phyloP scores from a whole-genome alignment of 2,797 vertebrate genomes.

The Adrianichthys oophorus region DNA sequence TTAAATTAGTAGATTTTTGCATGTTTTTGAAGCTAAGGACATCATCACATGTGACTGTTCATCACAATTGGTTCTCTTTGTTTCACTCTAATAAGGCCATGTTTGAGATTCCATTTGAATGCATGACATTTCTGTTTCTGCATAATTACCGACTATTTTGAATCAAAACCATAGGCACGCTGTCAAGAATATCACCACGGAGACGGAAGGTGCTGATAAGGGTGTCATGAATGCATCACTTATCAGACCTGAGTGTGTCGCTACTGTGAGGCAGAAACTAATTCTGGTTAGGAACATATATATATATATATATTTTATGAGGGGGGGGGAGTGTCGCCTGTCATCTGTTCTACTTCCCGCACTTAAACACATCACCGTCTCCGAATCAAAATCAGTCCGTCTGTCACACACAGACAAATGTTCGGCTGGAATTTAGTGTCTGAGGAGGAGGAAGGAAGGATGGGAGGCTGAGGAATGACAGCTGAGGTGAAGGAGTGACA shows the following conservation, averaged over 20 bases:
- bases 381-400: constrained; percentile 67
- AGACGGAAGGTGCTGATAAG: constrained; percentile 21
- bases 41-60: constrained; percentile 4
- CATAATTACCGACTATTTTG: constrained; percentile 19
- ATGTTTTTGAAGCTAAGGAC: background rate
- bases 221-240: constrained; percentile 27
- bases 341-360: constrained; percentile 45
- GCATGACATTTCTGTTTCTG: constrained; percentile 9
- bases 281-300: constrained; percentile 57
- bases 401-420: constrained; percentile 49
- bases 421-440: constrained; percentile 18
- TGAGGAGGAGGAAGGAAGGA: constrained; percentile 8
- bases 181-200: constrained; percentile 8
- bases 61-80: constrained; percentile 1
- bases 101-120: constrained; percentile 20
- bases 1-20: too few relatives aligned
- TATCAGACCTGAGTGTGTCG: constrained; percentile 23
- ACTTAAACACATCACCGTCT: constrained; percentile 54
- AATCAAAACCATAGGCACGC: constrained; percentile 10
- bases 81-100: constrained; percentile 8
- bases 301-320: constrained; percentile 44
- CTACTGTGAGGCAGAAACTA: constrained; percentile 38
- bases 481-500: constrained; percentile 46
- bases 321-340: constrained; percentile 45
- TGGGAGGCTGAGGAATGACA: constrained; percentile 38